Evolutionary conservation across 2,888 invertebrate genomes (phyloP), one percentile per base, ranked within the genome.

Genomic region (Argyra leucocephala): DNA sequence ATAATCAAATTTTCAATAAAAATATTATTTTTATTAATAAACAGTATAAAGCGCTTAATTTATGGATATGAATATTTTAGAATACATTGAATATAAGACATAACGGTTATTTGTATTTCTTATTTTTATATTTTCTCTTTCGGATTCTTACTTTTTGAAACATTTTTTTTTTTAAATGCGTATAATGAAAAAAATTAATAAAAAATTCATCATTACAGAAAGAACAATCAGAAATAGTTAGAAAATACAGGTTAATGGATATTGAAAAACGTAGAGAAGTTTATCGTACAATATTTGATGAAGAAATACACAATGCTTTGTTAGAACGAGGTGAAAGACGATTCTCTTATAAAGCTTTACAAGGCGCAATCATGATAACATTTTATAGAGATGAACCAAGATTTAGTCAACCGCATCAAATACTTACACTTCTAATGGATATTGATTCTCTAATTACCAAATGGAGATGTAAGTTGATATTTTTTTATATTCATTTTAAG

Each of bases 371-470:
- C 75, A 93, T 99, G 92, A 96, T 99, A 66, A 96, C 92, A 1
- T 90, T 97, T 77, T 98, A 98, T 81, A 83, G 97, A 61, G 96
- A 98, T 75, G 96, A 97, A 81, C 96, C 97, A 0, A 85, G 97
- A 62, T 99, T 99, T 82, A 96, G 96, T 72, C 96, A 97, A 78
- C 98, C 98, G 0, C 96, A 96, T 81, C 97, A 97, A 80, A 85
- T 99, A 68, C 83, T 99, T 18, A 92, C 90, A 0, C 84, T 95
- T 18, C 86, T 99, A 26, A 97, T 97, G 93, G 98, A 99, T 76
- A 96, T 99, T 64, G 99, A 99, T 82, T 94, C 96, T 1, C 84
- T 96, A 66, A 93, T 99, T 75, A 98, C 96, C 58, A 99, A 99
- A 81, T 99, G 99, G 99, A 86, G 99, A 79, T 96, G 98, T 98